Percentiles rank a stretch among this genome's conserved stretches.
These are phyloP conservation scores for Diarsia mendica DNA, from an alignment of 2,888 invertebrate genomes.

Conservation along the genomic window DNA sequence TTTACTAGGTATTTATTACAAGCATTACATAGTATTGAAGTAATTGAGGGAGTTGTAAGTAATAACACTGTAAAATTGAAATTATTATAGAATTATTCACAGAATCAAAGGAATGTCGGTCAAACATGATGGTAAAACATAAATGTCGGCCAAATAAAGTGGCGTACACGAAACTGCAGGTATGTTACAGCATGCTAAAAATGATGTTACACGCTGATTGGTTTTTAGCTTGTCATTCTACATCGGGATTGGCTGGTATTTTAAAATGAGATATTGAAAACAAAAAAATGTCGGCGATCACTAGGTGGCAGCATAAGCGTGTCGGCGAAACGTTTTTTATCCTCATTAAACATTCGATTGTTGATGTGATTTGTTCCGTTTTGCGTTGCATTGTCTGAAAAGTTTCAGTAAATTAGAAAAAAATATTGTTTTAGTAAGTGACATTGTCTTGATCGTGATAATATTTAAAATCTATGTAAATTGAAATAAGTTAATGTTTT, in stretches of 20 bases:
- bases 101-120: conserved; percentile 64
- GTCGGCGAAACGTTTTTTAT: conserved; percentile 86
- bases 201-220: conserved; percentile 62
- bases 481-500: conserved; percentile 8
- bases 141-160: conserved; percentile 76
- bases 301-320: conserved; percentile 75
- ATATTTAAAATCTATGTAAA: conserved; percentile 33
- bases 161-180: conserved; percentile 73
- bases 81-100: conserved; percentile 28
- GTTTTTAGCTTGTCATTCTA: conserved; percentile 11
- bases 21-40: background rate
- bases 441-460: conserved; percentile 67
- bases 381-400: conserved; percentile 80
- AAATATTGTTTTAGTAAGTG: conserved; percentile 86
- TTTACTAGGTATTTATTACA: background rate
- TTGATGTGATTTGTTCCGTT: conserved; percentile 85
- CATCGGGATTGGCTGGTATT: conserved; percentile 64
- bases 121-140: conserved; percentile 60
- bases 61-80: background rate
- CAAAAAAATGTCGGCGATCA: conserved; percentile 79
- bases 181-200: conserved; percentile 75
- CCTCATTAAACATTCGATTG: conserved; percentile 83
- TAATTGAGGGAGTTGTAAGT: background rate
- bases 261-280: conserved; percentile 69
- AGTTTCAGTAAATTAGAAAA: conserved; percentile 79